Percentiles rank a stretch among this genome's conserved stretches.
Evolutionary conservation across 1,140 invertebrate genomes (phyloP).

Genomic region (Thalassaphorura encarpata): DNA sequence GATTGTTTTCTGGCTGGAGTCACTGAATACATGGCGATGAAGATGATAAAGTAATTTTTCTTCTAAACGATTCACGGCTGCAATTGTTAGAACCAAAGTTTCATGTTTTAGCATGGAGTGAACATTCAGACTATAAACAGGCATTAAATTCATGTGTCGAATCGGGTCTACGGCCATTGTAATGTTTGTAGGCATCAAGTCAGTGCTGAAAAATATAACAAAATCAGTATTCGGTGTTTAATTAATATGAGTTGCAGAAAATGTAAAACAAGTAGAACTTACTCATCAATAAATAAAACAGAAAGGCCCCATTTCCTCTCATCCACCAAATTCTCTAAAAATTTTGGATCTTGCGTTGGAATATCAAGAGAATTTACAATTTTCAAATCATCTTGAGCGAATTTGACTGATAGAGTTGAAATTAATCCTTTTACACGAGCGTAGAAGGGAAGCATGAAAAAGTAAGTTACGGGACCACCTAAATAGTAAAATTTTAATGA

Average conservation of each 20-base stretch:
- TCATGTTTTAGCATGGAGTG: constrained; percentile 87
- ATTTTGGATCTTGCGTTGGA: constrained; percentile 68
- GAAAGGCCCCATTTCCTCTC: constrained; percentile 87
- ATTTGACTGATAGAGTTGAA: constrained; percentile 73
- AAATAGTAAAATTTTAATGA: too few species aligned
- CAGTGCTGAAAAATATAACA: constrained; percentile 52
- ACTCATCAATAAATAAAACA: constrained; percentile 87
- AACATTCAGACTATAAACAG: constrained; percentile 71
- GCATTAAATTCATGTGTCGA: constrained; percentile 86
- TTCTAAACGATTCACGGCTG: constrained; percentile 76
- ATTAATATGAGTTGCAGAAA: too few species aligned
- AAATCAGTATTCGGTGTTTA: constrained; percentile 17
- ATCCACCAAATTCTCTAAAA: constrained; percentile 66
- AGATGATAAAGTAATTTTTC: constrained; percentile 69
- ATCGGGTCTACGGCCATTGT: constrained; percentile 62
- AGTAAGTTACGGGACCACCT: constrained; percentile 70
- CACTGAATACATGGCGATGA: constrained; percentile 49
- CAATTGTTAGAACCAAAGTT: constrained; percentile 77
- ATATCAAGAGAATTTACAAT: constrained; percentile 79
- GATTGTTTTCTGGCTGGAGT: too few species aligned
- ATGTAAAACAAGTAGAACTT: too few species aligned
- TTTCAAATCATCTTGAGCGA: constrained; percentile 84
- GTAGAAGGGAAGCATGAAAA: constrained; percentile 81
- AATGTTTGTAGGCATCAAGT: constrained; percentile 79
- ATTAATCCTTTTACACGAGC: constrained; percentile 66